These are phyloP conservation scores for Parazoanthus swiftii DNA, from an alignment of 92 coral and sea anemone genomes.

Conservation along the genomic window DNA sequence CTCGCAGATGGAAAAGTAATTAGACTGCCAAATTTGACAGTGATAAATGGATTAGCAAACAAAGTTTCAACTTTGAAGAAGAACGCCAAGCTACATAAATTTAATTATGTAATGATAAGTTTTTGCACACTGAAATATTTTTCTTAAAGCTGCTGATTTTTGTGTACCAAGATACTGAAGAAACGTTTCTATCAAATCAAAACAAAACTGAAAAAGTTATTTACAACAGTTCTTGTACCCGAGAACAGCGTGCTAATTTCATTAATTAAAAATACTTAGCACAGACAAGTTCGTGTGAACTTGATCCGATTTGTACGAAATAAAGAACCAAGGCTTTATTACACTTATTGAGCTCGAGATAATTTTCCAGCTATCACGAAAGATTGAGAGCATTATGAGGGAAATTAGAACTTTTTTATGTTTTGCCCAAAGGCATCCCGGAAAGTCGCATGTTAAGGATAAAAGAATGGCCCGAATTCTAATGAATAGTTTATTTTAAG, in stretches of 20 bases:
- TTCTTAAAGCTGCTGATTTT: not conserved
- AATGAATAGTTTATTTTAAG: slow-evolving; percentile 15
- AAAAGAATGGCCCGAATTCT: not conserved
- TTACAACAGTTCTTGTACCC: not conserved
- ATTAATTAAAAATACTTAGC: slow-evolving; percentile 48
- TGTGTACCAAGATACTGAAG: not conserved
- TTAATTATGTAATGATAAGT: not conserved
- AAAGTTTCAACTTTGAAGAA: slow-evolving; percentile 37
- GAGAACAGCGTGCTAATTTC: slow-evolving; percentile 61
- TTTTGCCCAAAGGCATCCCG: slow-evolving; percentile 6
- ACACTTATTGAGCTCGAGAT: slow-evolving; percentile 15
- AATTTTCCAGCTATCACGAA: slow-evolving; percentile 38
- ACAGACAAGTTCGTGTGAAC: slow-evolving; percentile 26
- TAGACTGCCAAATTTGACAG: slow-evolving; percentile 39
- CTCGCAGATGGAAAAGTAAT: slow-evolving; percentile 44
- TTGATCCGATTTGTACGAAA: slow-evolving; percentile 10
- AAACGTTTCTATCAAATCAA: not conserved
- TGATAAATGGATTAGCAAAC: slow-evolving; percentile 50
- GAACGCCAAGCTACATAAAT: slow-evolving; percentile 6
- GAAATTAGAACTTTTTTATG: not conserved
- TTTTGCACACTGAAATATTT: not conserved
- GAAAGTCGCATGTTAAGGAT: not conserved
- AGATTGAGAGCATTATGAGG: slow-evolving; percentile 18
- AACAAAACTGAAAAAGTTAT: not conserved
- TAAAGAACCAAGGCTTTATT: slow-evolving; percentile 17